Percentiles rank a stretch among this genome's conserved stretches.
phyloP scores from a whole-genome alignment of 2,797 vertebrate species.

The Chloroceryle inda region DNA sequence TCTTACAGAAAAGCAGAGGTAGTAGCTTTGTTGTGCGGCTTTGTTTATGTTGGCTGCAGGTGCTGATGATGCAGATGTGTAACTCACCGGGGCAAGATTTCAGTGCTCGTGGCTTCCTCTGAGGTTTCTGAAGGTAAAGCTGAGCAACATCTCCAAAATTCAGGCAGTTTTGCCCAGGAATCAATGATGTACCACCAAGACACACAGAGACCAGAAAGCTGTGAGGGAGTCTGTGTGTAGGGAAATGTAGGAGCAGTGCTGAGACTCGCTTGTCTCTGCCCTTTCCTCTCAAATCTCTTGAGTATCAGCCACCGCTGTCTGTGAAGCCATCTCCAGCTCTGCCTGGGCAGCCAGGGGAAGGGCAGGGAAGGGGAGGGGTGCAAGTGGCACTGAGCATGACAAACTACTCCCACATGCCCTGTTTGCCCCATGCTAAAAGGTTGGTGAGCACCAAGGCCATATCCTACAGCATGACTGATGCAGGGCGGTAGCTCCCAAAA shows the following conservation, averaged over 20 bases:
- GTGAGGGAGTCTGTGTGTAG: neutral
- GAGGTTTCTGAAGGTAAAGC: neutral
- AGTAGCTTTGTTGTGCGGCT: neutral
- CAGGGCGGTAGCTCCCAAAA: neutral
- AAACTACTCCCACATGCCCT: accelerated
- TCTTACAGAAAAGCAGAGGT: neutral
- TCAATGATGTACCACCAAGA: neutral
- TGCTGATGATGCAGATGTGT: neutral
- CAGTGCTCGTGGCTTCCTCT: neutral
- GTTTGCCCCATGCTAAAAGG: neutral
- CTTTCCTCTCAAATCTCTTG: neutral
- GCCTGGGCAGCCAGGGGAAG: neutral
- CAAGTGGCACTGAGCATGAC: accelerated
- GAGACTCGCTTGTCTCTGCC: neutral
- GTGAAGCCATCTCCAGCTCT: neutral
- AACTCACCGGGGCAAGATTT: neutral
- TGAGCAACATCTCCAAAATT: neutral
- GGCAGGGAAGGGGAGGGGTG: neutral
- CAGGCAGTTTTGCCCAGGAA: neutral
- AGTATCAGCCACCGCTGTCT: accelerated
- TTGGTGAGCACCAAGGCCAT: neutral
- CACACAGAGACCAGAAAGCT: neutral
- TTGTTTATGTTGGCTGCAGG: neutral
- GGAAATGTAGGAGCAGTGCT: neutral
- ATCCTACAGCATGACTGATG: accelerated